Percentiles rank a stretch among this genome's conserved stretches.
Conservation (phyloP, 1,140 invertebrate genomes). For the Eubasilissa regina region DNA sequence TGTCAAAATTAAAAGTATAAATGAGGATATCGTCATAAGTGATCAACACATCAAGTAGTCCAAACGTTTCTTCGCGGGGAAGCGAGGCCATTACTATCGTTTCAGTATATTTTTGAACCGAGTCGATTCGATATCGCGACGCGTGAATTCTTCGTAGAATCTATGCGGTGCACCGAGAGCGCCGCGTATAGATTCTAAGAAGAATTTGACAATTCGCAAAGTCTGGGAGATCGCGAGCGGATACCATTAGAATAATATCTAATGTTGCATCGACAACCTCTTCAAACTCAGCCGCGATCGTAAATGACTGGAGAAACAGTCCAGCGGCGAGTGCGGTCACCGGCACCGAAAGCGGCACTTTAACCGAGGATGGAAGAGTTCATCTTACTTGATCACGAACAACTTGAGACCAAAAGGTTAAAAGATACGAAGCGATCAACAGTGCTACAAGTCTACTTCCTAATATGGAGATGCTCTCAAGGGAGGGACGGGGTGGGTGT, state of each 20-base stretch:
- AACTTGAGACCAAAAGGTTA: slow-evolving; percentile 40
- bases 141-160: slow-evolving; percentile 27
- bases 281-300: neutral
- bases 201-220: neutral
- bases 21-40: slow-evolving; percentile 32
- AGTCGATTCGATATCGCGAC: neutral
- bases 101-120: neutral
- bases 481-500: slow-evolving; percentile 10
- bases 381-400: slow-evolving; percentile 38
- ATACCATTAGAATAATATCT: neutral
- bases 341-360: neutral
- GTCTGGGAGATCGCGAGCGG: neutral
- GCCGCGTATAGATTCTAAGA: slow-evolving; percentile 29
- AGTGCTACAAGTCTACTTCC: slow-evolving; percentile 35
- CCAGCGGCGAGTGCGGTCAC: slow-evolving; percentile 12
- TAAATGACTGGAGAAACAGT: too few relatives aligned
- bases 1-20: slow-evolving; percentile 44
- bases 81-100: neutral
- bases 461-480: slow-evolving; percentile 40
- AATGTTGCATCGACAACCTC: neutral
- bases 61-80: neutral
- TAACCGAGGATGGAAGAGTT: neutral
- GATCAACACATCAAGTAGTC: slow-evolving; percentile 22
- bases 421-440: slow-evolving; percentile 46
- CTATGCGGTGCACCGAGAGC: neutral